phyloP scores from a whole-genome alignment of 1,140 invertebrate species.

The Ericerus pela region DNA sequence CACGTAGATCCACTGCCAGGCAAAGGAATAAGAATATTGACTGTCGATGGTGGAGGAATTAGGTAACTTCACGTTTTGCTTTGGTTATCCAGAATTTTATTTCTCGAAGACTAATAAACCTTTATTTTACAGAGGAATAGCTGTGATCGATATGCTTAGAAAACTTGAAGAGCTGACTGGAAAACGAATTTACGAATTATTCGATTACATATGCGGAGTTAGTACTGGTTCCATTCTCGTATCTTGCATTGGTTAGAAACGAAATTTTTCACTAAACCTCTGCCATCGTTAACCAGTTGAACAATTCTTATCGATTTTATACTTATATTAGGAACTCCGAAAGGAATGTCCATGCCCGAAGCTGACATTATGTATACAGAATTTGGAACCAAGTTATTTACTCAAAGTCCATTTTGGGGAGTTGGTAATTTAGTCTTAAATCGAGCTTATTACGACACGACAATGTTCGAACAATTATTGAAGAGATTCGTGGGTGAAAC shows the following conservation, averaged over 20 bases:
- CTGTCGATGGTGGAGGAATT: constrained; percentile 82
- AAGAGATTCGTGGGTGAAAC: constrained; percentile 51
- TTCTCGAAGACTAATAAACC: not conserved
- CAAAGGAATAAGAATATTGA: constrained; percentile 62
- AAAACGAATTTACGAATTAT: constrained; percentile 48
- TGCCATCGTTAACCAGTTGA: not conserved
- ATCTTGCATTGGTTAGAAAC: constrained; percentile 41
- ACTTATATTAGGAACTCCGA: constrained; percentile 33
- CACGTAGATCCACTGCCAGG: constrained; percentile 50
- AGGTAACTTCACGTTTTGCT: constrained; percentile 30
- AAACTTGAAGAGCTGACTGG: constrained; percentile 58
- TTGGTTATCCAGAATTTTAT: constrained; percentile 13
- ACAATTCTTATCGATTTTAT: too few species aligned
- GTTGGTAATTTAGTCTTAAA: constrained; percentile 65
- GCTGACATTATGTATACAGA: constrained; percentile 50
- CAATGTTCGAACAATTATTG: constrained; percentile 67
- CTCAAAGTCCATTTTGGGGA: constrained; percentile 51
- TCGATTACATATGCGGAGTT: constrained; percentile 85
- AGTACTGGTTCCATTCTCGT: constrained; percentile 72
- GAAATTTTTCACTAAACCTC: not conserved
- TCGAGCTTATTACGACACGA: constrained; percentile 82
- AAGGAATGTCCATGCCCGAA: constrained; percentile 41
- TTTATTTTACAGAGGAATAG: constrained; percentile 43
- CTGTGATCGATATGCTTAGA: constrained; percentile 64
- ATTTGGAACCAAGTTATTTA: constrained; percentile 54